Conservation (phyloP, 1,140 invertebrate species). For the Scaptomyza montana region DNA sequence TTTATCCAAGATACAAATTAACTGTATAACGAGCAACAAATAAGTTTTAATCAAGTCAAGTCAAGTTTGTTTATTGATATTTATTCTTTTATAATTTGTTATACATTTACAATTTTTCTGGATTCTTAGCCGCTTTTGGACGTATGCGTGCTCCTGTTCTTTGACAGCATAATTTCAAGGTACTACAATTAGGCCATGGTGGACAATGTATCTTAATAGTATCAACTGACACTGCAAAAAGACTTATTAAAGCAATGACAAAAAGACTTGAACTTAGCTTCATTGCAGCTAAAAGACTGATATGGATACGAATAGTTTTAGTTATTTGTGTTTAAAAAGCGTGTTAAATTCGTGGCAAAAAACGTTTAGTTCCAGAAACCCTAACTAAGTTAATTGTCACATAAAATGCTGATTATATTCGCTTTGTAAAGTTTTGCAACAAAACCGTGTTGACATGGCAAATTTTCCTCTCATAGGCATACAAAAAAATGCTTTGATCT, state of each 20-base stretch:
- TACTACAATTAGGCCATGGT: conserved; percentile 23
- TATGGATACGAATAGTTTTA: background rate
- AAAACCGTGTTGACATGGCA: background rate
- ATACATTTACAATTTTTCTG: too few relatives aligned
- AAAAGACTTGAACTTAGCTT: background rate
- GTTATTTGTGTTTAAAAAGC: background rate
- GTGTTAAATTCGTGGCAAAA: too few relatives aligned
- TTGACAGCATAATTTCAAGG: conserved; percentile 12
- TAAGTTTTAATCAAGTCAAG: too few relatives aligned
- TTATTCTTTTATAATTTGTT: too few relatives aligned
- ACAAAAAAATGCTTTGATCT: conserved; percentile 38
- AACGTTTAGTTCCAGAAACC: too few relatives aligned
- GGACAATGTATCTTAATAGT: conserved; percentile 11
- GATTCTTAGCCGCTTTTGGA: too few relatives aligned
- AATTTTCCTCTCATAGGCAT: background rate
- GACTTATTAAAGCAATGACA: background rate
- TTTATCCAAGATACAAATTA: too few relatives aligned
- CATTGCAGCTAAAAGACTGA: background rate
- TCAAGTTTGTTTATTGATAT: too few relatives aligned
- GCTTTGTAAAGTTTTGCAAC: too few relatives aligned
- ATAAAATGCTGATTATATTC: background rate
- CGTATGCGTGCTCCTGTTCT: background rate
- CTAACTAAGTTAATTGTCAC: background rate
- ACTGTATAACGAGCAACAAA: too few relatives aligned
- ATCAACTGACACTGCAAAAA: background rate